Evolutionary conservation across 2,888 invertebrate genomes (phyloP), one percentile per base, ranked within the genome.

Genomic region (Ectemnius cavifrons): DNA sequence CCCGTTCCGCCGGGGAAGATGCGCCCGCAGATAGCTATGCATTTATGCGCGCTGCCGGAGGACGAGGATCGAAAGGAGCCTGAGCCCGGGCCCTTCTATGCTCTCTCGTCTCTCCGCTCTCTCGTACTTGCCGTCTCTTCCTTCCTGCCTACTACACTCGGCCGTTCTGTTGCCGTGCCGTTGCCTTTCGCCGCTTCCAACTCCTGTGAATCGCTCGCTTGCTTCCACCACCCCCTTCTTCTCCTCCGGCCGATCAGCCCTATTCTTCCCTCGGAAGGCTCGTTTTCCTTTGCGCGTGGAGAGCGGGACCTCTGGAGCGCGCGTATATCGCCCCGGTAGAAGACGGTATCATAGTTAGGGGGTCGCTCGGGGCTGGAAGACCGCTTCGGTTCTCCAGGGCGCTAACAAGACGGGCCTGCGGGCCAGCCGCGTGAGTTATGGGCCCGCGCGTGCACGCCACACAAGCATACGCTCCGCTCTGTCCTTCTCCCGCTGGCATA

Each of bases 351-450:
- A 85, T 85, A 83, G 86, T 84, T 82, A 76, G 79, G 79, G 80
- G 79, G 80, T 80, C 81, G 52, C 52, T 52, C 52, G 52, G 52
- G 37, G 37, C 37, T 37, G 16, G 4, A 16, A 52, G 52, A 4
- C 16, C n/a, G 52, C n/a, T 37, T 72, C 78, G 77, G 79, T 84
- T 81, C 79, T 83, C 78, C 79, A 76, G 81, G 85, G 86, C 85
- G 88, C 89, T 89, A 89, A 89, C 89, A 86, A 89, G 89, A 84
- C 85, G 86, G 83, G 84, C 85, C 84, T 83, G 78, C 79, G 85
- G 84, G 83, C 83, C 84, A 81, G 82, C 69, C 82, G 76, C 75
- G 85, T 89, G 88, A 88, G 83, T 89, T 89, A 89, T 89, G 88
- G 88, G 89, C 83, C 87, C 83, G 82, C 80, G 79, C 79, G 74